Evolutionary conservation across 2,888 invertebrate species (phyloP).

Genomic region (Escarpia spicata): DNA sequence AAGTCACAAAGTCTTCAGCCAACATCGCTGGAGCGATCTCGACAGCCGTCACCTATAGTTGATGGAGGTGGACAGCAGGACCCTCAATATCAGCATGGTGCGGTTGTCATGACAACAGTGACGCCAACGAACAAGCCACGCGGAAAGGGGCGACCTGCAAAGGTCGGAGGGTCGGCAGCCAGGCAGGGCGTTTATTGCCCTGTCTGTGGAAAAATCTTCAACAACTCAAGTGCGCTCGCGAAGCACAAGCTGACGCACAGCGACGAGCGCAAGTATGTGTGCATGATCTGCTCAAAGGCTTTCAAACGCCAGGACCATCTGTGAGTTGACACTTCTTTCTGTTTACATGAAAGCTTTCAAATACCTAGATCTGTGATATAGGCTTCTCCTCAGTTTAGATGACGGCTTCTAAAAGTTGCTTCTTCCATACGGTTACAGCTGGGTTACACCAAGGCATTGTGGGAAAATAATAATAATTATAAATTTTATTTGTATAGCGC

Average conservation of each 20-base stretch:
- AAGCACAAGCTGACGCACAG: conserved; percentile 92
- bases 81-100: not conserved
- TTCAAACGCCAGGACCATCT: conserved; percentile 90
- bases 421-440: too few species aligned
- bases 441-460: too few species aligned
- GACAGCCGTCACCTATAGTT: not conserved
- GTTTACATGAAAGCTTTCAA: not conserved
- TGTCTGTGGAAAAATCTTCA: conserved; percentile 96
- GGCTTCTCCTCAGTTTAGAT: not conserved
- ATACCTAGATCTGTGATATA: not conserved
- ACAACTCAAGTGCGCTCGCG: conserved; percentile 93
- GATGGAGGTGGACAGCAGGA: not conserved
- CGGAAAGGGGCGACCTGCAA: conserved; percentile 80
- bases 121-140: conserved; percentile 58
- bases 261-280: conserved; percentile 95
- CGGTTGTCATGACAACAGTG: not conserved
- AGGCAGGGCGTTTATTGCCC: conserved; percentile 67
- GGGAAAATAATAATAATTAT: too few species aligned
- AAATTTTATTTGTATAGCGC: too few species aligned
- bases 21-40: not conserved
- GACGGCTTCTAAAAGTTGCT: too few species aligned
- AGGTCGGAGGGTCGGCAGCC: conserved; percentile 68
- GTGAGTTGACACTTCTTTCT: not conserved
- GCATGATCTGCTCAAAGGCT: conserved; percentile 94
- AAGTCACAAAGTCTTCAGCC: not conserved